A percentile compares a stretch with the other conserved stretches of the same genome.
phyloP scores from a whole-genome alignment of 2,113 vertebrate species.

The Hylia prasina region DNA sequence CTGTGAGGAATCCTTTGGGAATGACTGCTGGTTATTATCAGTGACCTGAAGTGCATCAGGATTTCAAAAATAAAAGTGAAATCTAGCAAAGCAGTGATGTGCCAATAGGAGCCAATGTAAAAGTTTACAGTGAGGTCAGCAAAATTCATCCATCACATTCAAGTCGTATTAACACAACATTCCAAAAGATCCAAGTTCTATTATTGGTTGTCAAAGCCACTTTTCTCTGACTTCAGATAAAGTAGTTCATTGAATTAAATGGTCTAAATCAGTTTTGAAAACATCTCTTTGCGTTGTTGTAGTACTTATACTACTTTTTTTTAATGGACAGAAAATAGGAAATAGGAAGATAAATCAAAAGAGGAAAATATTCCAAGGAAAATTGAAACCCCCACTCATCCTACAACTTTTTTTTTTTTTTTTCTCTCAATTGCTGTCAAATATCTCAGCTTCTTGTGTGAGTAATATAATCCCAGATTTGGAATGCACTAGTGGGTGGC shows the following conservation, averaged over 20 bases:
- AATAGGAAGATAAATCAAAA: not conserved
- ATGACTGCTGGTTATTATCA: not conserved
- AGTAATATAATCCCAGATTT: not conserved
- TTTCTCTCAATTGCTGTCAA: not conserved
- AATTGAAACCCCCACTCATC: not conserved
- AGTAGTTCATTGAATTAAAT: conserved; percentile 2
- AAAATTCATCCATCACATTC: conserved; percentile 1
- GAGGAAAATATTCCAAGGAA: not conserved
- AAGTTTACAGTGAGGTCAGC: not conserved
- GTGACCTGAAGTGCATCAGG: not conserved
- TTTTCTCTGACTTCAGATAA: conserved; percentile 14
- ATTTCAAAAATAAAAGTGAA: not conserved
- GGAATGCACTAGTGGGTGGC: not conserved
- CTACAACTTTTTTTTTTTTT: not conserved
- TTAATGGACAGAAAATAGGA: not conserved
- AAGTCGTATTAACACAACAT: not conserved
- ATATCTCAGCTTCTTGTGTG: not conserved
- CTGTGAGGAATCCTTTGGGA: not conserved
- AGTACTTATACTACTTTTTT: not conserved
- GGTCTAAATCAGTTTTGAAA: not conserved
- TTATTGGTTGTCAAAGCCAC: conserved; percentile 38
- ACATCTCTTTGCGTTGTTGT: not conserved
- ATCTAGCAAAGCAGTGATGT: not conserved
- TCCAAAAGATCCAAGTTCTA: conserved; percentile 7
- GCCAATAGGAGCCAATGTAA: not conserved